A percentile compares a stretch with the other conserved stretches of the same genome.
Evolutionary conservation across 30 jellyfish, hydroid and myxozoan genomes (phyloP).

Genomic region (Turritopsis dohrnii): DNA sequence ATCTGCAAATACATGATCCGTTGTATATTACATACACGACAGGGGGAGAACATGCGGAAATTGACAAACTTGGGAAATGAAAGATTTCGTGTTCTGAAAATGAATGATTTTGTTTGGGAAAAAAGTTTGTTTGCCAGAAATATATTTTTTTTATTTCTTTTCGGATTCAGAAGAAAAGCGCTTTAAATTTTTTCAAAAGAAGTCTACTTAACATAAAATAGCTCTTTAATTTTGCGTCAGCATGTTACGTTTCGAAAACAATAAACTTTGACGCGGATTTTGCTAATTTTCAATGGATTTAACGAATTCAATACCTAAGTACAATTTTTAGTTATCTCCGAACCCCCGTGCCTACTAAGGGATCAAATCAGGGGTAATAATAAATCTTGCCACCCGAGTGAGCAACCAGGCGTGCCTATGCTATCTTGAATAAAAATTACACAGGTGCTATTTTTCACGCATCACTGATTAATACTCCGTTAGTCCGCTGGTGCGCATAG

Average conservation of each 20-base stretch:
- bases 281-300: background rate
- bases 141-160: background rate
- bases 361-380: background rate
- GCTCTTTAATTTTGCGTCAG: background rate
- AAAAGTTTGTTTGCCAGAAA: background rate
- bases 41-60: background rate
- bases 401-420: conserved; percentile 26
- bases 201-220: background rate
- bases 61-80: background rate
- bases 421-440: background rate
- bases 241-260: background rate
- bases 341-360: conserved; percentile 1
- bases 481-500: conserved; percentile 33
- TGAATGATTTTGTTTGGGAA: background rate
- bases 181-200: background rate
- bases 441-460: conserved; percentile 29
- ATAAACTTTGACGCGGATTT: background rate
- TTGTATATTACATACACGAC: background rate
- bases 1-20: background rate
- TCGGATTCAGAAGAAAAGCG: background rate
- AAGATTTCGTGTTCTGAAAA: too few species aligned
- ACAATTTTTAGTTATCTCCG: background rate
- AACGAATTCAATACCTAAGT: background rate
- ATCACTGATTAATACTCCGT: conserved; percentile 22
- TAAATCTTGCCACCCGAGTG: conserved; percentile 22